Evolutionary conservation across 1,140 invertebrate species (phyloP).

Genomic region (Mesaphorura yosii): DNA sequence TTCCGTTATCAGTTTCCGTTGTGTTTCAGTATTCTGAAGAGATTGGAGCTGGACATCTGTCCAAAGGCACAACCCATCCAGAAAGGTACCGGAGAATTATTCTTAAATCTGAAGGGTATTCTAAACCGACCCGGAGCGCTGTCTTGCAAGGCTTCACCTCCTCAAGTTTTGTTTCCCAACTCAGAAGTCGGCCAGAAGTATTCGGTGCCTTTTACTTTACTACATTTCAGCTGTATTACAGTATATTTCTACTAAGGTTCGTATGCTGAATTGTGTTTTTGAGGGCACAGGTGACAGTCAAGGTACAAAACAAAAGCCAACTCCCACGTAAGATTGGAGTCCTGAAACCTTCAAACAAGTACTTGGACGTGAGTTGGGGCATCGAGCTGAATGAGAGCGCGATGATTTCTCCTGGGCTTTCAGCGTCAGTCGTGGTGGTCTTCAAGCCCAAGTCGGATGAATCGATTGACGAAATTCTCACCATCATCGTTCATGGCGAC

Average conservation of each 20-base stretch:
- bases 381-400: conserved; percentile 15
- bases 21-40: background rate
- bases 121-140: conserved; percentile 7
- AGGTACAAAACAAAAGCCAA: conserved; percentile 14
- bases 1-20: background rate
- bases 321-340: conserved; percentile 15
- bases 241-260: background rate
- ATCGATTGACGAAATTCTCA: conserved; percentile 13
- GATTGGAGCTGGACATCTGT: no score
- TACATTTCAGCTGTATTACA: no score
- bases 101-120: conserved; percentile 1
- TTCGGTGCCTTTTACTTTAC: conserved; percentile 3
- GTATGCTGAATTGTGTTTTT: background rate
- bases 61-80: background rate
- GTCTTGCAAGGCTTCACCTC: conserved; percentile 1
- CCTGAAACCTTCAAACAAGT: conserved; percentile 12
- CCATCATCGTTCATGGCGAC: conserved; percentile 20
- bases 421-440: background rate
- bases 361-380: conserved; percentile 14
- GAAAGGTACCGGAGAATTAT: background rate
- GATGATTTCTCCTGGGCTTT: conserved; percentile 15
- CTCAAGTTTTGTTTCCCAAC: conserved; percentile 12
- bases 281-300: conserved; percentile 5
- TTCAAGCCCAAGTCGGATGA: conserved; percentile 5
- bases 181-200: conserved; percentile 9